These are phyloP conservation scores for Agonum fuliginosum DNA, from an alignment of 2,888 invertebrate genomes.

Conservation along the genomic window DNA sequence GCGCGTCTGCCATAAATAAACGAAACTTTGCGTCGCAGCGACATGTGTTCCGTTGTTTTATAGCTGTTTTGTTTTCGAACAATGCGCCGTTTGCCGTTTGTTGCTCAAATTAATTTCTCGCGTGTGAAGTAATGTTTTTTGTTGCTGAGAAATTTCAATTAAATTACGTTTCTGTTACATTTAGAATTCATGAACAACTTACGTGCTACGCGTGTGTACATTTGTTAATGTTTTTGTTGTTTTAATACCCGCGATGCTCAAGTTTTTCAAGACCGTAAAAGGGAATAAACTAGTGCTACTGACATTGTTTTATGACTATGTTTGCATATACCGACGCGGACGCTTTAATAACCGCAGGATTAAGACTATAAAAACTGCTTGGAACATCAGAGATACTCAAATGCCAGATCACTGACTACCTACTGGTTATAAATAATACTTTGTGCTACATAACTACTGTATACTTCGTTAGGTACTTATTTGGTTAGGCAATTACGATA, in stretches of 20 bases:
- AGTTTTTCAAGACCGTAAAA: slow-evolving; percentile 21
- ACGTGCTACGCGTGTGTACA: slow-evolving; percentile 14
- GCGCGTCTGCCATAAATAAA: slow-evolving; percentile 52
- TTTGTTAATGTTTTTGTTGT: slow-evolving; percentile 43
- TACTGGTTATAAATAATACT: no score
- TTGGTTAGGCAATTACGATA: no score
- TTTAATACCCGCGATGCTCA: slow-evolving; percentile 20
- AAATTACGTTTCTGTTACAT: slow-evolving; percentile 49
- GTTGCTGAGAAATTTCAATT: slow-evolving; percentile 52
- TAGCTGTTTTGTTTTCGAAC: slow-evolving; percentile 55
- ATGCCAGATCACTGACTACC: no score
- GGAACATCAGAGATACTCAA: no score
- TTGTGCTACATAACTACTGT: no score
- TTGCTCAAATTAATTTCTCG: slow-evolving; percentile 53
- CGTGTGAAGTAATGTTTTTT: slow-evolving; percentile 53
- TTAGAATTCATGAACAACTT: slow-evolving; percentile 43
- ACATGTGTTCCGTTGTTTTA: slow-evolving; percentile 55
- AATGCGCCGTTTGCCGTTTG: slow-evolving; percentile 48
- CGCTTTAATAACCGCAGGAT: no score
- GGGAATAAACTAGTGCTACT: background rate
- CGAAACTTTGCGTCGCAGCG: slow-evolving; percentile 51
- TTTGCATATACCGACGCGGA: background rate
- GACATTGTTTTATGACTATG: slow-evolving; percentile 18
- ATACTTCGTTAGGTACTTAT: no score
- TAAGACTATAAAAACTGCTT: no score